Base-by-base conservation (phyloP, 2,797 vertebrate species). In the Todus mexicanus region DNA sequence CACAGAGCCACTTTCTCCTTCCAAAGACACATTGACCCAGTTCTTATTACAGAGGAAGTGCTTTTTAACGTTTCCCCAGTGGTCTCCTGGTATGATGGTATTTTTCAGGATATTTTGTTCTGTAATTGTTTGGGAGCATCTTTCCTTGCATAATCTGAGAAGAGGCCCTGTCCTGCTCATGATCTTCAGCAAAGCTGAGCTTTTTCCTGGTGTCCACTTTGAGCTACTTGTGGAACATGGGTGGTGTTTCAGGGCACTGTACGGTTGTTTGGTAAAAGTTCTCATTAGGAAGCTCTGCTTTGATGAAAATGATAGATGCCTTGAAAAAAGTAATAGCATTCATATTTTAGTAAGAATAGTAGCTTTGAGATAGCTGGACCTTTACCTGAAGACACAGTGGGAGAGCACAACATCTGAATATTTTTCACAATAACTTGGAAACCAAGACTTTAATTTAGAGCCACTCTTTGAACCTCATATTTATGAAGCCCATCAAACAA, bases 201-300 rank as follows among this genome's bases (percentile, higher is more conserved):
- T n/a, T 26, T 64, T 78, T 50, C 22, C 33, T 73, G 0, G 0
- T 2, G 0, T 18, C 51, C 0, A 0, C 23, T 64, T 82, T 12
- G 38, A 69, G 45, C 26, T 13, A 14, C 51, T 66, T 12, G 61
- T 8, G 21, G 40, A 35, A 35, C 0, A 0, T 1, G 1, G 25
- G 20, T n/a, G 48, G 12, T 40, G 31, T 59, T 80, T 22, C 0
- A 2, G 61, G 33, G 48, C n/a, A 12, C 40, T 29, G 37, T n/a
- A n/a, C n/a, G n/a, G n/a, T n/a, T n/a, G n/a, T n/a, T n/a, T 45
- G 63, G 25, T n/a, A 48, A 35, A 27, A 13, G n/a, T n/a, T 59
- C 35, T 35, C 38, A 23, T 5, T 12, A 19, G 60, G 51, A 73
- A 75, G 33, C 20, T 73, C 40, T 63, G 64, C 60, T 77, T 54